Base-by-base conservation (phyloP, 2,113 vertebrate species). In the Corythornis vintsioides region DNA sequence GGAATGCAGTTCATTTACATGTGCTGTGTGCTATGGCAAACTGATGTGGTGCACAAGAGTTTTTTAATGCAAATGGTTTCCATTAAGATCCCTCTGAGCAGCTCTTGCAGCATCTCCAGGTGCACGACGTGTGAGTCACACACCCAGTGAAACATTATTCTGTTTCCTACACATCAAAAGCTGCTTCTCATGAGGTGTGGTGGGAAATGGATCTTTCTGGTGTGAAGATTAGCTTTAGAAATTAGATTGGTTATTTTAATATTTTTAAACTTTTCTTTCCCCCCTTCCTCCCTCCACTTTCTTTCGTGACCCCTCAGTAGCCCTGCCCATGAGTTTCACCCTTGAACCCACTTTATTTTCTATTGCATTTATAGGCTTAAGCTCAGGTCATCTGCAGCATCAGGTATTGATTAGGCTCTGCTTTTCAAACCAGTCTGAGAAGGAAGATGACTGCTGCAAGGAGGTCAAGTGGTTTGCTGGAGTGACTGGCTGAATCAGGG, bases 341-440 rank as follows among this genome's bases (percentile, higher is more conserved):
- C 66, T 63, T 91, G 86, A 55, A 76, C 74, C 72, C 52, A 20
- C 72, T 85, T 88, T 88, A 81, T 87, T 86, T 82, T 72, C 29
- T 57, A 61, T 88, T 83, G 69, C 42, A 91, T 96, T 94, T 74
- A 66, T 81, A 74, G 57, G 64, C 76, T 78, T 88, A 75, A 91
- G 60, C 55, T 73, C 47, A 6, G 84, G 75, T 94, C 50, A 43
- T 66, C 35, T 12, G 21, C 78, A 88, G 52, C 67, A 91, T 64
- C 78, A 73, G 47, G 74, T 77, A 66, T 92, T 72, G 71, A 90
- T 94, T 86, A 87, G 71, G 17, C 59, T 55, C 56, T 85, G 78
- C 86, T 95, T 94, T 96, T 96, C 89, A 86, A 80, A 17, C 24
- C 53, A 24, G 33, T 11, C 48, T 74, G 83, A 28, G 2, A 59